These are phyloP conservation scores for Momotus momota DNA, from an alignment of 2,797 vertebrate genomes.

Conservation along the genomic window DNA sequence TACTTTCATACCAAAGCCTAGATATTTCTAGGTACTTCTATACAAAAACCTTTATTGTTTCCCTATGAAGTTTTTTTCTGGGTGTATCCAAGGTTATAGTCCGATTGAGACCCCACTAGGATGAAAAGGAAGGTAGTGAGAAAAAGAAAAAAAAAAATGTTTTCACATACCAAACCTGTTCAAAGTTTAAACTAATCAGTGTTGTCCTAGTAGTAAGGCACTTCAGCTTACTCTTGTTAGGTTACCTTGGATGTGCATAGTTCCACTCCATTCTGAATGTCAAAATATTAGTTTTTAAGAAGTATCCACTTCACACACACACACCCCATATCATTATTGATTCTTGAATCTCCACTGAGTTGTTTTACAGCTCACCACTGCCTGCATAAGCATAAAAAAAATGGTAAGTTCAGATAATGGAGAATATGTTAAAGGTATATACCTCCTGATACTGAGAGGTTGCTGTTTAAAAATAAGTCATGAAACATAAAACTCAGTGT, in stretches of 20 bases:
- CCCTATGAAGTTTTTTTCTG: neutral
- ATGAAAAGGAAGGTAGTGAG: neutral
- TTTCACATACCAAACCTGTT: accelerated
- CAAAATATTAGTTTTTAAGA: neutral
- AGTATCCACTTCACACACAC: neutral
- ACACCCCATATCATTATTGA: neutral
- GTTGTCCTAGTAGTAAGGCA: neutral
- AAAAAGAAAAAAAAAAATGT: neutral
- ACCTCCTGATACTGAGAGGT: neutral
- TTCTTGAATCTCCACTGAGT: neutral
- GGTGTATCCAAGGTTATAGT: neutral
- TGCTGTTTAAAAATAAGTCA: neutral
- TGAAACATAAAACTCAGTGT: neutral
- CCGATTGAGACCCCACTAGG: neutral
- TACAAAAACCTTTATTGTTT: neutral
- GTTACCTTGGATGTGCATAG: accelerated
- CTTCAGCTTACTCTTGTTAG: neutral
- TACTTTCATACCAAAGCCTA: neutral
- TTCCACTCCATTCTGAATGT: neutral
- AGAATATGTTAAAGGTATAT: neutral
- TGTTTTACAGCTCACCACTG: neutral
- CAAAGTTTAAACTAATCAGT: neutral
- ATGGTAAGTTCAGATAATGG: neutral
- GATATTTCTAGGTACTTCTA: neutral
- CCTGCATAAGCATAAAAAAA: too few relatives aligned